Base-by-base conservation (phyloP, 1,140 invertebrate genomes). In the Drosophila jambulina region DNA sequence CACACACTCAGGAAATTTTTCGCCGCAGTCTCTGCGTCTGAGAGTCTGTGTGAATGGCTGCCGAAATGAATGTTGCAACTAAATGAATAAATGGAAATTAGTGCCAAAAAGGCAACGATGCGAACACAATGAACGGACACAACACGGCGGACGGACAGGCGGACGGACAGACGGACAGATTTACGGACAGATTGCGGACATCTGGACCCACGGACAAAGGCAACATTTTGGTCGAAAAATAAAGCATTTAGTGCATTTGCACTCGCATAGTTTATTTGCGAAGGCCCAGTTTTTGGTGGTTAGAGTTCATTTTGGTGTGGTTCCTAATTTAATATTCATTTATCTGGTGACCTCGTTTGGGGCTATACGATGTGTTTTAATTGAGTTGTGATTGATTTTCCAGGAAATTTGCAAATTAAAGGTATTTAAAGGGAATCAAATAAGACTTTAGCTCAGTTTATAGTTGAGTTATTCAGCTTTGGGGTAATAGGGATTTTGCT, bases 61-160 rank as follows among this genome's bases (percentile, higher is more conserved):
- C 53, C 71, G 71, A 76, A 86, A 86, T 86, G 83, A 86, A 79
- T 86, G 80, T 74, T 82, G 80, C 76, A 86, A 86, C 83, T 80
- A 87, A 86, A 86, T 88, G 84, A 86, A 86, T 86, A 83, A 86
- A 79, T 86, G 75, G 67, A 82, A 86, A 87, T 86, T 86, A 86
- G 84, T 86, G 69, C 60, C 69, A 64, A 84, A 84, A 84, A 71
- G 54, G 63, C 71, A 80, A 63, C 78, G 62, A 62, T 69, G 61
- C 71, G 63, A 59, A 75, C 62, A 80, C 58, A 65, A 74, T 74
- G 70, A 72, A 74, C 19, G 56, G 51, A 36, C 78, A 32, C 12
- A 48, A 64, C 43, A 43, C 51, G 21, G 19, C 45, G 45, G 60
- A 64, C 62, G 17, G 62, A 42, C 25, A 15, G n/a, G 57, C 21